phyloP scores from a whole-genome alignment of 2,113 vertebrate species.

The Thryonomys swinderianus region DNA sequence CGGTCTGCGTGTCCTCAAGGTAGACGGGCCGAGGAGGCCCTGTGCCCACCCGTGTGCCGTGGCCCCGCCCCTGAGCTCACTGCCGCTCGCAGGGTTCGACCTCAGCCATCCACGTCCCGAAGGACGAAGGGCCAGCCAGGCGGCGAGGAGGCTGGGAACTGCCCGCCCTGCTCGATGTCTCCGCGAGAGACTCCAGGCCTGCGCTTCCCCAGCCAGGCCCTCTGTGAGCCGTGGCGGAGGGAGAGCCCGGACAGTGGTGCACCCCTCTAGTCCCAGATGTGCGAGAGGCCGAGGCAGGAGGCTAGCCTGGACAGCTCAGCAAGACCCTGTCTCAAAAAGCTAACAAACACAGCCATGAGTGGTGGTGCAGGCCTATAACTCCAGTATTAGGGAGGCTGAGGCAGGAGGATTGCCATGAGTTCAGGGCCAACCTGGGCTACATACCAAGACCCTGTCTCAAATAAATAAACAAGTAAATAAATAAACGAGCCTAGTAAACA shows the following conservation, averaged over 20 bases:
- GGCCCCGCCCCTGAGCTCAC: conserved; percentile 49
- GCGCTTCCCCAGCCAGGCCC: background rate
- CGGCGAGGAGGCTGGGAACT: background rate
- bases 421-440: background rate
- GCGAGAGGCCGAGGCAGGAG: background rate
- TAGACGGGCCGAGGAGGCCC: conserved; percentile 83
- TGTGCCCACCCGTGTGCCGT: conserved; percentile 72
- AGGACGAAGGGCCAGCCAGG: background rate
- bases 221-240: too few relatives aligned
- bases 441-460: background rate
- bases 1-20: conserved; percentile 94
- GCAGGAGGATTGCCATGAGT: background rate
- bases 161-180: background rate
- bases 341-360: too few relatives aligned
- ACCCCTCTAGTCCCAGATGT: too few relatives aligned
- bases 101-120: conserved; percentile 49
- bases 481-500: too few relatives aligned
- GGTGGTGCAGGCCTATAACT: background rate
- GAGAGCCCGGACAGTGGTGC: background rate
- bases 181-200: background rate
- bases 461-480: background rate
- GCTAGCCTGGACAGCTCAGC: background rate
- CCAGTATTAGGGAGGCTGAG: background rate
- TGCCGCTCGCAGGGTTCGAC: conserved; percentile 31
- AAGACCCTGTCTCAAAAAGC: background rate